phyloP scores from a whole-genome alignment of 2,797 vertebrate genomes.

The Podarcis siculus region DNA sequence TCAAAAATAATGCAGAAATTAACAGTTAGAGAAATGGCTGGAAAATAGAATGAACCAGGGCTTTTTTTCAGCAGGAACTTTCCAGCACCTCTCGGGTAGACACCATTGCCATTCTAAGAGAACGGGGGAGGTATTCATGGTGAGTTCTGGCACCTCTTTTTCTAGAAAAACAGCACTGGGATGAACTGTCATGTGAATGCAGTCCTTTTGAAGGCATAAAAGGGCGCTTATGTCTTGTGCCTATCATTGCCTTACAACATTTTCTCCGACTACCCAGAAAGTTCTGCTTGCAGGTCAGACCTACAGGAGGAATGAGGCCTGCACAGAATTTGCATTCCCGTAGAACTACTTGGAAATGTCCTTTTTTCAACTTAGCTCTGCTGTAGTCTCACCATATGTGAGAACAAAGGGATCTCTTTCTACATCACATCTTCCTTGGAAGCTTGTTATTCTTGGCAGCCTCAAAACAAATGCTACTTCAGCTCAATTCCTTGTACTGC shows the following conservation, averaged over 20 bases:
- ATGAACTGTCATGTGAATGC: too few relatives aligned
- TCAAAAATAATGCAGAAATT: too few relatives aligned
- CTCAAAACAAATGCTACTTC: slow-evolving; percentile 48
- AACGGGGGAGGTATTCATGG: too few relatives aligned
- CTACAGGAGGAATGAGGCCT: slow-evolving; percentile 63
- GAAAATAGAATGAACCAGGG: too few relatives aligned
- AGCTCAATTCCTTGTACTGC: slow-evolving; percentile 51
- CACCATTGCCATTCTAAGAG: too few relatives aligned
- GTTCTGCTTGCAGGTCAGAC: slow-evolving; percentile 53
- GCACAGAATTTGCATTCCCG: slow-evolving; percentile 55
- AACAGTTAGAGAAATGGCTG: neutral
- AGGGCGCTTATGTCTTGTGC: neutral
- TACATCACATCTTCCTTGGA: slow-evolving; percentile 62
- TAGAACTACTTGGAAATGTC: slow-evolving; percentile 59
- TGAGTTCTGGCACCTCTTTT: too few relatives aligned
- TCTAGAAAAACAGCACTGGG: too few relatives aligned
- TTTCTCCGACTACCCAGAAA: slow-evolving; percentile 13
- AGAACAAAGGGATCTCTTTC: slow-evolving; percentile 65
- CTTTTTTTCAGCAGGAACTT: too few relatives aligned
- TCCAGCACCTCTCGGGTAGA: too few relatives aligned
- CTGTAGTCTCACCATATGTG: slow-evolving; percentile 51
- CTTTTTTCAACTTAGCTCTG: slow-evolving; percentile 56
- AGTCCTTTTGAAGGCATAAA: neutral
- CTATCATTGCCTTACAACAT: neutral
- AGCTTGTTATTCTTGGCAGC: slow-evolving; percentile 65